A percentile compares a stretch with the other conserved stretches of the same genome.
These are phyloP conservation scores for Nebria salina DNA, from an alignment of 2,888 invertebrate genomes.

Conservation along the genomic window DNA sequence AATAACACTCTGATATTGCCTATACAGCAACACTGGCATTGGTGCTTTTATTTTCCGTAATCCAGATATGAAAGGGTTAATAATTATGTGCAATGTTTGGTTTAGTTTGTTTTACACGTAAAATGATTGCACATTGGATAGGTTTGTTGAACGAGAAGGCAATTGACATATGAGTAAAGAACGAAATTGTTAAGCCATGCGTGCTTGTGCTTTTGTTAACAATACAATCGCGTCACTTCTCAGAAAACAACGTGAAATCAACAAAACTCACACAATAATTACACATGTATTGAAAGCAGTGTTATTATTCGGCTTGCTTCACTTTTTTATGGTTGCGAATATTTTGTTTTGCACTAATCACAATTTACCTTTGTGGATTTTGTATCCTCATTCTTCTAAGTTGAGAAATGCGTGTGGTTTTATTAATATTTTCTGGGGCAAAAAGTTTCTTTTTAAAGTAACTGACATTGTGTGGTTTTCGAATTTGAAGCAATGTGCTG, in stretches of 20 bases:
- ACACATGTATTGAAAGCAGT: neutral
- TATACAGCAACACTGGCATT: no score
- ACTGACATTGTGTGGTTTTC: no score
- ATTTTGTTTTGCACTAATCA: neutral
- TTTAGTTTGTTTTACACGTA: conserved; percentile 13
- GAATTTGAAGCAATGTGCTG: no score
- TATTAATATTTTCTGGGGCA: neutral
- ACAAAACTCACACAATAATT: neutral
- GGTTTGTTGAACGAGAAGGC: conserved; percentile 32
- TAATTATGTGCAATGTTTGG: neutral
- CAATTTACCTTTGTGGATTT: neutral
- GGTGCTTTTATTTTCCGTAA: no score
- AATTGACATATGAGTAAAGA: conserved; percentile 40
- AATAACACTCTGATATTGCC: no score
- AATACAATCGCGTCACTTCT: neutral
- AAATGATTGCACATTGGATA: conserved; percentile 33
- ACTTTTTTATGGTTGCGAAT: neutral
- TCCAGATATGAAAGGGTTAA: neutral
- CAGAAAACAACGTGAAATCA: neutral
- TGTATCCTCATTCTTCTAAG: neutral
- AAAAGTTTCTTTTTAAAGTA: no score
- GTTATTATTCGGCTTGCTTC: neutral
- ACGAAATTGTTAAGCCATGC: conserved; percentile 34
- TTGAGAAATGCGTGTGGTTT: neutral
- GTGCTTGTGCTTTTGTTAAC: neutral